Conservation (phyloP, 1,140 invertebrate genomes). For the Meloidogyne exigua region DNA sequence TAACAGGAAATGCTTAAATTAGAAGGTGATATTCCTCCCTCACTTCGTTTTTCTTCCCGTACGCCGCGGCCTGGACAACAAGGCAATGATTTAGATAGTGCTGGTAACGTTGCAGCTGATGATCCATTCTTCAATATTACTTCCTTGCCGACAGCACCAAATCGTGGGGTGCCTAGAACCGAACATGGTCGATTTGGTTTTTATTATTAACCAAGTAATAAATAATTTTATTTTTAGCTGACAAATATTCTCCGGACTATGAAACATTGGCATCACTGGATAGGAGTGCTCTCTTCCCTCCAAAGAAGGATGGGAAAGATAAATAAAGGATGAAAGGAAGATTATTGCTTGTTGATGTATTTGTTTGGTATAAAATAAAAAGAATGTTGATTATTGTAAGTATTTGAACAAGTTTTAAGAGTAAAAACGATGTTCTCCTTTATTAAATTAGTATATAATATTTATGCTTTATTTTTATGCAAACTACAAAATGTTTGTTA, state of each 20-base stretch:
- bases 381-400: no score
- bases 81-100: not conserved
- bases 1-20: conserved; percentile 5
- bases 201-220: not conserved
- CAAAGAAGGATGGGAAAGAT: not conserved
- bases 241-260: not conserved
- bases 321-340: not conserved
- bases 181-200: not conserved
- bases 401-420: no score
- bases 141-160: not conserved
- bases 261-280: not conserved
- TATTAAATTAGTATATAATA: no score
- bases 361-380: no score
- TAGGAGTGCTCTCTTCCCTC: not conserved
- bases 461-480: no score
- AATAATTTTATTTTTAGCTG: not conserved
- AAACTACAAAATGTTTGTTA: no score
- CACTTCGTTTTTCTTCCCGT: not conserved
- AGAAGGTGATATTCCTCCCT: not conserved
- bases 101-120: not conserved
- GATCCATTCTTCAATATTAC: conserved; percentile 1
- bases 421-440: no score
- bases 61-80: not conserved
- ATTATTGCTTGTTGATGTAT: not conserved
- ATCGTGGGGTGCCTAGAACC: not conserved